A percentile compares a stretch with the other conserved stretches of the same genome.
Evolutionary conservation across 2,797 vertebrate genomes (phyloP).

Genomic region (Sarcoramphus papa): DNA sequence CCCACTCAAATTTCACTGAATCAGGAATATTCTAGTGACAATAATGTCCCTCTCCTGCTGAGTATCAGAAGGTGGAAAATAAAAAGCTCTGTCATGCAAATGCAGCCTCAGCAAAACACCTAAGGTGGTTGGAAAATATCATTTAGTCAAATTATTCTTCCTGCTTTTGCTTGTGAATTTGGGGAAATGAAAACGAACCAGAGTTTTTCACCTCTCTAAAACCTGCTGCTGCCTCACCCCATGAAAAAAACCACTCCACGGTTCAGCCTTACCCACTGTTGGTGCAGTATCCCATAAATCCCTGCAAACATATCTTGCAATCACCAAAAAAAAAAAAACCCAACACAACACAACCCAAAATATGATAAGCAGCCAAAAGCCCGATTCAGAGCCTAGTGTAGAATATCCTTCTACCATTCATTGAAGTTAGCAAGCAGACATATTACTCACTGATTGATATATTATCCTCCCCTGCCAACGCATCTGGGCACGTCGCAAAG

Average conservation of each 20-base stretch:
- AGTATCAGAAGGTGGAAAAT: slow-evolving; percentile 48
- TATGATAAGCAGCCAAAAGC: background rate
- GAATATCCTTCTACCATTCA: background rate
- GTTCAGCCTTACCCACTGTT: background rate
- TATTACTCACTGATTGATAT: slow-evolving; percentile 59
- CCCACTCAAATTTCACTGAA: slow-evolving; percentile 54
- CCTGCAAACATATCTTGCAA: background rate
- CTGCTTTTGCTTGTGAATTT: background rate
- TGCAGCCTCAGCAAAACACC: slow-evolving; percentile 34
- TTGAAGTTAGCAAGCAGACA: slow-evolving; percentile 1
- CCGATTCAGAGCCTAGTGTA: background rate
- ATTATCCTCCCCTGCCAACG: slow-evolving; percentile 53
- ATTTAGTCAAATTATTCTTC: slow-evolving; percentile 24
- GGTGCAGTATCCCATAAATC: background rate
- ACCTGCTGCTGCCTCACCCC: background rate
- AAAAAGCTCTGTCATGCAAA: slow-evolving; percentile 53
- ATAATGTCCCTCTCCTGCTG: slow-evolving; percentile 51
- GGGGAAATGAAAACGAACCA: background rate
- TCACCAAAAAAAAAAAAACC: background rate
- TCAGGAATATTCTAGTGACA: slow-evolving; percentile 55
- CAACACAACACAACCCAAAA: background rate
- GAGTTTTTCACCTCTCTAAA: background rate
- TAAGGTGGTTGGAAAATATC: slow-evolving; percentile 30
- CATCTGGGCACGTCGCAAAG: slow-evolving; percentile 41
- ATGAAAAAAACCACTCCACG: rapidly evolving